Percentiles rank a stretch among this genome's conserved stretches.
These are phyloP conservation scores for Acheta domesticus DNA, from an alignment of 2,888 invertebrate genomes.

Conservation along the genomic window DNA sequence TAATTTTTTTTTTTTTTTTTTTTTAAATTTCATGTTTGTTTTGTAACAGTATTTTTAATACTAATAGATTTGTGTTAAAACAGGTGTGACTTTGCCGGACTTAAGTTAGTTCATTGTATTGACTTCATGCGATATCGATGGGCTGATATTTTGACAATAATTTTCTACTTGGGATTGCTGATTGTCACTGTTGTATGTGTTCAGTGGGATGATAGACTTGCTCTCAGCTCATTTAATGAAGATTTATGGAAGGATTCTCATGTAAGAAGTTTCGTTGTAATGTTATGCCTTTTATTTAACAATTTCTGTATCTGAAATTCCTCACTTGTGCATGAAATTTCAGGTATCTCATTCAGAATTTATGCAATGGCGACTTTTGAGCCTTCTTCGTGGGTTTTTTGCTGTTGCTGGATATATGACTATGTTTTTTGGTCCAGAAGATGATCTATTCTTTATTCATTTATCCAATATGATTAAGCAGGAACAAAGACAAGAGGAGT, in stretches of 20 bases:
- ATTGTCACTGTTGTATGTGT: neutral
- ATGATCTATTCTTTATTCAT: neutral
- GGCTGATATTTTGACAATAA: neutral
- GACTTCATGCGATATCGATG: neutral
- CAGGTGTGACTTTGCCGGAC: neutral
- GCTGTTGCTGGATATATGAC: neutral
- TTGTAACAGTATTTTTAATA: no score
- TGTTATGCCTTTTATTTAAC: neutral
- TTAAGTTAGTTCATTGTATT: neutral
- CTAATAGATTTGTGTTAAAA: neutral
- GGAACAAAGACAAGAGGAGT: no score
- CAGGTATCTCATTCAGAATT: neutral
- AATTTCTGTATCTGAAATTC: neutral
- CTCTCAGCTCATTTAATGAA: slow-evolving; percentile 6
- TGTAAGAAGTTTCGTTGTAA: neutral
- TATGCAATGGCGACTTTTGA: neutral
- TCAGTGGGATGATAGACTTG: neutral
- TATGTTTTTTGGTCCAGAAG: neutral
- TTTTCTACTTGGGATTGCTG: neutral
- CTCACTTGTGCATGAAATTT: neutral
- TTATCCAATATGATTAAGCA: no score
- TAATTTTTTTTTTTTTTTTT: neutral
- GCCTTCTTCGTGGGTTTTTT: neutral
- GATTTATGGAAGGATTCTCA: neutral
- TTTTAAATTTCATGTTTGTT: neutral